These are phyloP conservation scores for Pammene fasciana DNA, from an alignment of 2,888 invertebrate species.

Conservation along the genomic window DNA sequence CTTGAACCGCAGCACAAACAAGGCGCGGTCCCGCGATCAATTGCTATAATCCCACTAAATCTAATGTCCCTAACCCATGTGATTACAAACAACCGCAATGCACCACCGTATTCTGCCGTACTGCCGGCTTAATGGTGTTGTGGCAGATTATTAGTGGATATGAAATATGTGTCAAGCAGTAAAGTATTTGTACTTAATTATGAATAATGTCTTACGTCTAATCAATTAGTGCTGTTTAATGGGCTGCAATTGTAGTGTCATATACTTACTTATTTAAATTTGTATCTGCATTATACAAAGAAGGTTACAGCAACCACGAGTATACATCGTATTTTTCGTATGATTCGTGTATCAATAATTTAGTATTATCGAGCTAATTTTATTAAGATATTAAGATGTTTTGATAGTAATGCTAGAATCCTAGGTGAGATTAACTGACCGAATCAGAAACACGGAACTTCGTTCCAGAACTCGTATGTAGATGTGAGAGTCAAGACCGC, in stretches of 20 bases:
- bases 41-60: slow-evolving; percentile 39
- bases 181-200: slow-evolving; percentile 37
- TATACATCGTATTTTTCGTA: too few relatives aligned
- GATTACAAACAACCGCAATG: neutral
- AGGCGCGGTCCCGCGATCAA: slow-evolving; percentile 41
- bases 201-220: slow-evolving; percentile 34
- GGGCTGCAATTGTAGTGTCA: slow-evolving; percentile 15
- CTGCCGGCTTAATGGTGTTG: slow-evolving; percentile 33
- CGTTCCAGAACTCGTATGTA: too few relatives aligned
- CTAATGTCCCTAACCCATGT: slow-evolving; percentile 11
- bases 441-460: too few relatives aligned
- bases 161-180: slow-evolving; percentile 35
- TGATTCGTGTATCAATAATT: too few relatives aligned
- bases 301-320: too few relatives aligned
- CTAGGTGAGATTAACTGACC: too few relatives aligned
- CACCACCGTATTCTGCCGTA: slow-evolving; percentile 13
- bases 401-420: too few relatives aligned
- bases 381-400: too few relatives aligned
- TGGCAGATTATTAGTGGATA: slow-evolving; percentile 39
- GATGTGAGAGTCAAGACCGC: too few relatives aligned
- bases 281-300: neutral
- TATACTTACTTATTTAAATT: neutral
- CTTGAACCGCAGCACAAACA: slow-evolving; percentile 30
- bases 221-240: slow-evolving; percentile 30
- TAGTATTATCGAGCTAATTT: too few relatives aligned